Evolutionary conservation across 2,797 vertebrate genomes (phyloP).

Genomic region (Peromyscus attwateri): DNA sequence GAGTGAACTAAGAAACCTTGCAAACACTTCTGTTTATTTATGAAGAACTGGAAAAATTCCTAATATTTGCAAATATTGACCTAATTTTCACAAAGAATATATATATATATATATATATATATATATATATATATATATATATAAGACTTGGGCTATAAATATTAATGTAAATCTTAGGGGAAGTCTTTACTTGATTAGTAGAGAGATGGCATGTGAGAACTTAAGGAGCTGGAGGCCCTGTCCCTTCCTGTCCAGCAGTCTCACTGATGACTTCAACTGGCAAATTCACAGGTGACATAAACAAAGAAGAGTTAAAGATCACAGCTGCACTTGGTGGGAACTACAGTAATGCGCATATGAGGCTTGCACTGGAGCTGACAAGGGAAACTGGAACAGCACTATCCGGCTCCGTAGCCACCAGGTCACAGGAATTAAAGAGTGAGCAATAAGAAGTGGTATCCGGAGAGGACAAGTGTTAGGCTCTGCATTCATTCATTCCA

Average conservation of each 20-base stretch:
- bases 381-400: not conserved
- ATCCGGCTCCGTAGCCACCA: not conserved
- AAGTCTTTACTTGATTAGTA: not conserved
- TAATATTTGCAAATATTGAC: constrained; percentile 50
- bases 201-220: not conserved
- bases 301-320: constrained; percentile 29
- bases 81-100: constrained; percentile 55
- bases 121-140: constrained; percentile 44
- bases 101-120: constrained; percentile 35
- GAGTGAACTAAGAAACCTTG: constrained; percentile 4
- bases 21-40: not conserved
- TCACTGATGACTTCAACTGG: constrained; percentile 32
- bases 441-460: constrained; percentile 14
- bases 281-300: not conserved
- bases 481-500: not conserved
- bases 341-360: not conserved
- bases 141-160: constrained; percentile 2
- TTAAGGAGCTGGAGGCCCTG: not conserved
- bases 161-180: constrained; percentile 18
- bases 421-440: not conserved
- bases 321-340: not conserved
- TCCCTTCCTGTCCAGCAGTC: not conserved
- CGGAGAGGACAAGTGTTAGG: not conserved
- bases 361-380: constrained; percentile 11
- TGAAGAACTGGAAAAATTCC: constrained; percentile 24